These are phyloP conservation scores for Crotalus viridis DNA, from an alignment of 2,113 vertebrate genomes.

Conservation along the genomic window DNA sequence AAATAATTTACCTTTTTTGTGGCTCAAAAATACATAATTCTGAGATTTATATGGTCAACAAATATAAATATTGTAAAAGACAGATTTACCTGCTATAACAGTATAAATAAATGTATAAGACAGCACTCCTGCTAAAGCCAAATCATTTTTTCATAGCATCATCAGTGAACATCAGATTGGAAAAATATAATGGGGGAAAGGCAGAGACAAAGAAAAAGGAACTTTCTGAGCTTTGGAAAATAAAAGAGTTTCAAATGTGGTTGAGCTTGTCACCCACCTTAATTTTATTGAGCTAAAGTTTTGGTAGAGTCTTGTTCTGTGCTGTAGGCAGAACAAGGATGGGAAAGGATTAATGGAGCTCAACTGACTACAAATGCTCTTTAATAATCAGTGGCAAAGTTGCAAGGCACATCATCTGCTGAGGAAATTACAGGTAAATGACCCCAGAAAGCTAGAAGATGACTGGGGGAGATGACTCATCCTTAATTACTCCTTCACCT, in stretches of 20 bases:
- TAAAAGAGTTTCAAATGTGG: not conserved
- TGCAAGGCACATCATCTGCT: not conserved
- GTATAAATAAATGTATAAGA: not conserved
- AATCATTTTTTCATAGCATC: not conserved
- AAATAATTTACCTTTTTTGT: not conserved
- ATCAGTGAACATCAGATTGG: not conserved
- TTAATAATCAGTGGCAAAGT: not conserved
- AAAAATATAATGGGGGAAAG: not conserved
- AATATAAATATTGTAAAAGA: not conserved
- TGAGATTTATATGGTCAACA: not conserved
- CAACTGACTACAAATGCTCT: not conserved
- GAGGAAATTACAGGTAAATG: not conserved
- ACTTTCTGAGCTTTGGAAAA: not conserved
- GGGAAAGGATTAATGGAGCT: not conserved
- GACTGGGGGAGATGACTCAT: not conserved
- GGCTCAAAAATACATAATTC: not conserved
- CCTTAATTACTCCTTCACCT: not conserved
- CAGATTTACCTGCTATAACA: not conserved
- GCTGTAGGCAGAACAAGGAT: not conserved
- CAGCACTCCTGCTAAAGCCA: not conserved
- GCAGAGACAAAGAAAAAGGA: not conserved
- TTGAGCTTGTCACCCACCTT: not conserved
- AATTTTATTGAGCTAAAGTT: not conserved
- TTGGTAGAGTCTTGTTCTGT: not conserved
- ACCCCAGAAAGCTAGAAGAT: not conserved